Base-by-base conservation (phyloP, 1,140 invertebrate genomes). In the Dinothrombium tinctorium region DNA sequence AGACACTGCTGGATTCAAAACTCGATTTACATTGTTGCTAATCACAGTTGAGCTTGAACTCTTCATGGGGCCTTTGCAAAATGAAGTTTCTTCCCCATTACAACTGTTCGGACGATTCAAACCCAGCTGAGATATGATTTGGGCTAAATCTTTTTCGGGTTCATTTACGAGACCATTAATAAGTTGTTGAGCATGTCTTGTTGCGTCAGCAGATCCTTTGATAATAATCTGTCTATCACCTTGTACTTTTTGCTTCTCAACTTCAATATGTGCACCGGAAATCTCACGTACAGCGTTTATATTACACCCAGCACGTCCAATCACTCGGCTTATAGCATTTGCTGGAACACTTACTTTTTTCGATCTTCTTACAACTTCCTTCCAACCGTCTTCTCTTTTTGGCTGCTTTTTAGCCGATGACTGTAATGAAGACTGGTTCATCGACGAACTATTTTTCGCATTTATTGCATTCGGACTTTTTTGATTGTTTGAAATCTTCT, bases 181-280 rank as follows among this genome's bases (percentile, higher is more conserved):
- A 40, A 90, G 65, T 41, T 67, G 67, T 51, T 83, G 73, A 35
- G 86, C 86, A 57, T 86, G 79, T 55, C 79, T 78, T 3, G 77
- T 87, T 1, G 81, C 76, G 47, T 92, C 86, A 14, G 72, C 66
- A n/a, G 78, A 73, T 35, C 86, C 86, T 58, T 76, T 76, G 50
- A 95, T 90, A 11, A 84, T 89, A 43, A 95, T 87, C 49, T 76
- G 78, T 52, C 87, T 65, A 59, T 94, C 89, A 22, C 78, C 80
- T 60, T 84, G 79, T 9, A 78, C 79, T 65, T 90, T 90, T 60
- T 89, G 82, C 56, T 94, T 95, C 56, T 96, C 89, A 2, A 96
- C 82, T 61, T 96, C 89, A 53, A 95, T 94, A 54, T 92, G 82
- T 4, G 89, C 89, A 37, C 84, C 83, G 12, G 86, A 92, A 19